phyloP scores from a whole-genome alignment of 2,888 invertebrate species.

The Trimorus sp. region DNA sequence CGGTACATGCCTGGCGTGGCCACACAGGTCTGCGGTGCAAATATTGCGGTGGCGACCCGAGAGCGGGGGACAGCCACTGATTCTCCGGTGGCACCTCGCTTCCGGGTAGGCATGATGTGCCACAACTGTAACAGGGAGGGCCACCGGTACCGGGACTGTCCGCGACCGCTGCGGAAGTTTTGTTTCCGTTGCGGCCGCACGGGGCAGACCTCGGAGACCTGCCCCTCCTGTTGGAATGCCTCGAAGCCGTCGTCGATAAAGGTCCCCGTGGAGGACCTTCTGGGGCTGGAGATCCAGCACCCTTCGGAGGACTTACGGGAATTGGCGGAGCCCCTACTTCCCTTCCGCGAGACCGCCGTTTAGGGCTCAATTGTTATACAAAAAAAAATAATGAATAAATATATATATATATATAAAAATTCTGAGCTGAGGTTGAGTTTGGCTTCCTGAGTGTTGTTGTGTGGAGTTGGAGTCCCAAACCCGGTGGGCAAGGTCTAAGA shows the following conservation, averaged over 20 bases:
- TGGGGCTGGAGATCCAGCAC: neutral
- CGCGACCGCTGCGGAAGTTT: neutral
- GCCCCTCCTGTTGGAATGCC: neutral
- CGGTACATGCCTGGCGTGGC: neutral
- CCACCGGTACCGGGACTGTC: neutral
- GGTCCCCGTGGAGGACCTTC: neutral
- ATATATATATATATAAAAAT: too few species aligned
- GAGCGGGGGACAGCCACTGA: neutral
- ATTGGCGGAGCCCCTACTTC: too few species aligned
- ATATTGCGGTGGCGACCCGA: neutral
- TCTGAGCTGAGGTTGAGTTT: neutral
- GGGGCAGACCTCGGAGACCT: neutral
- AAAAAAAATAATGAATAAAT: too few species aligned
- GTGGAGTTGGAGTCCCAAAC: neutral
- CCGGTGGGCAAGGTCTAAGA: neutral
- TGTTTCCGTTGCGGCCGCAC: neutral
- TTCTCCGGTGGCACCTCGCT: neutral
- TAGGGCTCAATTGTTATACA: too few species aligned
- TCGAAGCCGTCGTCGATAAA: neutral
- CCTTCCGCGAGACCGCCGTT: too few species aligned
- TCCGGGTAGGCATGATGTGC: neutral
- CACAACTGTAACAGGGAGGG: neutral
- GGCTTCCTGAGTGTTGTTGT: too few species aligned
- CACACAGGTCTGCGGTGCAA: conserved; percentile 8
- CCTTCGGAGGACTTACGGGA: neutral